phyloP scores from a whole-genome alignment of 2,888 invertebrate genomes.

The Nomada goodeniana region DNA sequence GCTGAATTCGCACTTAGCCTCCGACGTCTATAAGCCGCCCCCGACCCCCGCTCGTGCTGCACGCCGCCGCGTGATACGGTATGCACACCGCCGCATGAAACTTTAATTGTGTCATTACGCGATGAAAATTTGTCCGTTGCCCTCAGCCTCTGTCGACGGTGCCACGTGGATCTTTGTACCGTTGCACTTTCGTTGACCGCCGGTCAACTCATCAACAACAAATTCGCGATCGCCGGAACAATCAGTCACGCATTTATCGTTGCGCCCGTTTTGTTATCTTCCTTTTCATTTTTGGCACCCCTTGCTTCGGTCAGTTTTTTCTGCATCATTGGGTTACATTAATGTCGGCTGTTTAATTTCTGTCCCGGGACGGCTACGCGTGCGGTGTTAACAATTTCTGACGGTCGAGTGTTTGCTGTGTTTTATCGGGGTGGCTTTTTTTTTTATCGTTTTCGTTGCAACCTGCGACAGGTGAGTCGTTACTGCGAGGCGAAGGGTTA shows the following conservation, averaged over 20 bases:
- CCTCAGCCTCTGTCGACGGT: constrained; percentile 34
- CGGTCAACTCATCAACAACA: too few species aligned
- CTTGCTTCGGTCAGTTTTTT: too few species aligned
- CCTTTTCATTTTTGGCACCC: too few species aligned
- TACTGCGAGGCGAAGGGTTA: too few species aligned
- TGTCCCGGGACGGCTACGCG: too few species aligned
- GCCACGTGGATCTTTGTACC: constrained; percentile 9
- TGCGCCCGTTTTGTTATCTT: neutral
- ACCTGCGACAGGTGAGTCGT: too few species aligned
- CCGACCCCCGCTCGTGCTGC: constrained; percentile 22
- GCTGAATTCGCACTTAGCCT: constrained; percentile 50
- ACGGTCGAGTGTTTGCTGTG: too few species aligned
- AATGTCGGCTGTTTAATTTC: too few species aligned
- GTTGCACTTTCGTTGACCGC: constrained; percentile 39
- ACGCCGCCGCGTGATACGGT: constrained; percentile 51
- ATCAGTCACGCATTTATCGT: neutral
- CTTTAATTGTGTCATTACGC: constrained; percentile 76
- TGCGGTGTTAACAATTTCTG: too few species aligned
- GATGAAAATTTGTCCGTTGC: constrained; percentile 70
- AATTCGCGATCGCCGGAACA: neutral
- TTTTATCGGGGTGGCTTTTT: too few species aligned
- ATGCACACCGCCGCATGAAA: constrained; percentile 66
- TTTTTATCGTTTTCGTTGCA: too few species aligned
- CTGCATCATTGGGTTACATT: too few species aligned
- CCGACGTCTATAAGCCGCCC: constrained; percentile 15